Evolutionary conservation across 2,888 invertebrate species (phyloP).

Genomic region (Limnephilus rhombicus): DNA sequence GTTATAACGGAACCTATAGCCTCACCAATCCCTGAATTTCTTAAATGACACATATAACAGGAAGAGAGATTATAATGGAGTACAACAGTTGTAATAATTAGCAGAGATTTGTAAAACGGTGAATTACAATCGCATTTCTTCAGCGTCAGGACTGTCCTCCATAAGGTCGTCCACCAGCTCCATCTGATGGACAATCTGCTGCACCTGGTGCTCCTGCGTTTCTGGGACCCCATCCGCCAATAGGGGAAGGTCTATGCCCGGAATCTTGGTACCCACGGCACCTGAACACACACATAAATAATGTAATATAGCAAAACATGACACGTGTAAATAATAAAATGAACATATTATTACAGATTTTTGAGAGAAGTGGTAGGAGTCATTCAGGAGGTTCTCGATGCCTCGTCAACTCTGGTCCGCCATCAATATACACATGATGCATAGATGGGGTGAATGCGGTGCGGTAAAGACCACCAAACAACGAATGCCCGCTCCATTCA

Average conservation of each 20-base stretch:
- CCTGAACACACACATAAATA: constrained; percentile 45
- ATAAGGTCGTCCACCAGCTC: constrained; percentile 81
- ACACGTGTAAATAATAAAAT: background rate
- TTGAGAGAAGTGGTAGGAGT: no score
- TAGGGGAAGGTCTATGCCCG: constrained; percentile 49
- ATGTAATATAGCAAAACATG: background rate
- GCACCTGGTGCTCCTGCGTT: constrained; percentile 75
- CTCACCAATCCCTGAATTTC: no score
- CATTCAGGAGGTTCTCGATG: no score
- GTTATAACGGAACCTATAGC: no score
- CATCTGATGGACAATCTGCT: constrained; percentile 81
- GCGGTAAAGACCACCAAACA: no score
- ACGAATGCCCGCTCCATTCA: no score
- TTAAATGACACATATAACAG: no score
- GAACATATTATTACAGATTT: background rate
- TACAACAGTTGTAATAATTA: background rate
- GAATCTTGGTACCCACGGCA: constrained; percentile 54
- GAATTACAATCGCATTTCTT: constrained; percentile 80
- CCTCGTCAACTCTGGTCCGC: no score
- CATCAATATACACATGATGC: no score
- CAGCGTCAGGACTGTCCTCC: constrained; percentile 81
- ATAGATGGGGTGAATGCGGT: no score
- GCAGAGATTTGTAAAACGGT: background rate
- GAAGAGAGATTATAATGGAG: background rate
- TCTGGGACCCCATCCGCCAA: constrained; percentile 60